A percentile compares a stretch with the other conserved stretches of the same genome.
Evolutionary conservation across 2,888 invertebrate genomes (phyloP).

Genomic region (Rhagium mordax): DNA sequence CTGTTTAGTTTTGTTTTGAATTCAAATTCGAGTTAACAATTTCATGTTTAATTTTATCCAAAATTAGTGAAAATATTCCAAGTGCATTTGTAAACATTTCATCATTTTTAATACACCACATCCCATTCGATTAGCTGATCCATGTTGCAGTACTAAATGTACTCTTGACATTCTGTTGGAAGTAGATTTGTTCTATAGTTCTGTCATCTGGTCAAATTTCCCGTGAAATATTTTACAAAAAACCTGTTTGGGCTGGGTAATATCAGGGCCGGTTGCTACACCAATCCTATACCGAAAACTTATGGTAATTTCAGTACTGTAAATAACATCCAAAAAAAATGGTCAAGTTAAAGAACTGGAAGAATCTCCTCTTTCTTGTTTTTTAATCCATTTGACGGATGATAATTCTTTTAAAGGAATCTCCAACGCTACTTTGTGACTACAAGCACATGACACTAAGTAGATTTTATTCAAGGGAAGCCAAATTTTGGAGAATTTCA

Average conservation of each 20-base stretch:
- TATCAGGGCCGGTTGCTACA: too few relatives aligned
- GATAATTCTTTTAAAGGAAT: conserved; percentile 36
- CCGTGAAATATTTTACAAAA: background rate
- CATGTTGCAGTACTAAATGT: too few relatives aligned
- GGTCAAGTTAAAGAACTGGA: background rate
- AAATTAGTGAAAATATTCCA: too few relatives aligned
- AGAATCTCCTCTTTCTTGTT: background rate
- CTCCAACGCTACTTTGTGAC: conserved; percentile 29
- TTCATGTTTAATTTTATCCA: too few relatives aligned
- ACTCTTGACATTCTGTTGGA: background rate
- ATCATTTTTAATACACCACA: too few relatives aligned
- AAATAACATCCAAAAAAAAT: background rate
- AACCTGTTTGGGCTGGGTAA: background rate
- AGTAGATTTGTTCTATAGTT: background rate
- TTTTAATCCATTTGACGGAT: too few relatives aligned
- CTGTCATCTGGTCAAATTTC: background rate
- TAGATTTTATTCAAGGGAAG: conserved; percentile 39
- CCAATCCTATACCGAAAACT: background rate
- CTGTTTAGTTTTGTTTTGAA: too few relatives aligned
- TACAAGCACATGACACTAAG: conserved; percentile 27
- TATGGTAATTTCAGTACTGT: background rate
- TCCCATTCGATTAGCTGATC: too few relatives aligned
- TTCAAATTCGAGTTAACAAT: too few relatives aligned
- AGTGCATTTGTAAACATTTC: too few relatives aligned
- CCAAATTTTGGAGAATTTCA: conserved; percentile 28